Base-by-base conservation (phyloP, 2,888 invertebrate species). In the Noctuana brunneofusca region DNA sequence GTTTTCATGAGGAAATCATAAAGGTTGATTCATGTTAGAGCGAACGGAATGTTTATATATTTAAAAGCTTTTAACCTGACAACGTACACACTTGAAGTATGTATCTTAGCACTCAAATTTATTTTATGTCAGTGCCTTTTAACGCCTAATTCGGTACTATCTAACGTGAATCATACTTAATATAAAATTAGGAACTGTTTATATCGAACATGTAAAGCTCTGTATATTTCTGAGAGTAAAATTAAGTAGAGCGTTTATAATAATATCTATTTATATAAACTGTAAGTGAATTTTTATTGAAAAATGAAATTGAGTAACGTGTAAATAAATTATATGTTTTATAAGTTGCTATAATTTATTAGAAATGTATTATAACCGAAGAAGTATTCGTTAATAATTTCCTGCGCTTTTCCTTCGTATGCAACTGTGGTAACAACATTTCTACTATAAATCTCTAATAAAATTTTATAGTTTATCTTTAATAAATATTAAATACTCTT, bases 171-270 rank as follows among this genome's bases (percentile, higher is more conserved):
- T 54, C 35, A 54, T 43, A 16, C 55, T 14, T 50, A 22, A 20
- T 67, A 52, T 64, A 53, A 75, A 68, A 70, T 66, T 73, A 75
- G 69, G 60, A 71, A 74, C 69, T 79, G 75, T 79, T 79, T 76
- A 78, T 81, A 81, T 72, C 77, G 67, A 76, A 80, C 80, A 76
- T 83, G 64, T 64, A 66, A 68, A 66, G 82, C 81, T 79, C 76
- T 87, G 86, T 89, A 86, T 76, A 86, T 86, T 84, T 83, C 86
- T 78, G 78, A 69, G 64, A 76, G 69, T 76, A 69, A 67, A 16
- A 62, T 63, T 69, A 77, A 76, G 69, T 76, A 81, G 80, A 80
- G 75, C 78, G 68, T 56, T 56, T 50, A 74, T 71, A 78, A 78
- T 75, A 76, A 76, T 74, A 69, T 59, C 53, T 57, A 58, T 68